Conservation (phyloP, 2,797 vertebrate species). For the Vipera latastei region DNA sequence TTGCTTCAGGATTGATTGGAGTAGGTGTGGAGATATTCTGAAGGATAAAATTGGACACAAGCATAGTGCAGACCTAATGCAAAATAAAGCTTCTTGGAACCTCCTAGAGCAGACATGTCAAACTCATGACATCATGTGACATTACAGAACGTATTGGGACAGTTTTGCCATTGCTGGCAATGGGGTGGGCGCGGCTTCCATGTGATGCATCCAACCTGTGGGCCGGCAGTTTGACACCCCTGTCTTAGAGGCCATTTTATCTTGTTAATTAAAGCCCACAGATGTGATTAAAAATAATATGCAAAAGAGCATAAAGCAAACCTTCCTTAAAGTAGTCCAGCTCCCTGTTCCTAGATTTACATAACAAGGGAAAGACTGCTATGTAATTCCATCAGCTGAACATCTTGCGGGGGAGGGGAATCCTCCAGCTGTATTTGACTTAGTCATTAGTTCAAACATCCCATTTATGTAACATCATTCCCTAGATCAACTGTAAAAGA, state of each 20-base stretch:
- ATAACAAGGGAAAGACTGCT: conserved; percentile 58
- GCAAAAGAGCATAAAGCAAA: not conserved
- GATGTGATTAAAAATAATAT: conserved; percentile 19
- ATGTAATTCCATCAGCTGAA: conserved; percentile 52
- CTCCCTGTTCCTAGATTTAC: conserved; percentile 53
- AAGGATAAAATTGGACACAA: not conserved
- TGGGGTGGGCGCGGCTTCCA: too few species aligned
- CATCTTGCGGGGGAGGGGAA: conserved; percentile 43
- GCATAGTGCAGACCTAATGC: not conserved
- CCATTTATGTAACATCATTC: conserved; percentile 52
- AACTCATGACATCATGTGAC: too few species aligned
- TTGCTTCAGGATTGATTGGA: not conserved
- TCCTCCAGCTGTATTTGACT: conserved; percentile 60
- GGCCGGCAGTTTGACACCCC: too few species aligned
- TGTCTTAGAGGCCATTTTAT: not conserved
- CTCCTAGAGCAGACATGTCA: not conserved
- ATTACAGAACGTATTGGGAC: too few species aligned
- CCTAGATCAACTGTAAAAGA: conserved; percentile 44
- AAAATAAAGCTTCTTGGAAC: not conserved
- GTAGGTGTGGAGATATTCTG: not conserved
- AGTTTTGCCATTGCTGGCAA: too few species aligned
- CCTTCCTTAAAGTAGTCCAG: conserved; percentile 50
- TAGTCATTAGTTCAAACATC: conserved; percentile 57
- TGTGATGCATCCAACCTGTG: too few species aligned
- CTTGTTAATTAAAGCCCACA: not conserved